Evolutionary conservation across 2,113 vertebrate species (phyloP).

Genomic region (Perca fluviatilis): DNA sequence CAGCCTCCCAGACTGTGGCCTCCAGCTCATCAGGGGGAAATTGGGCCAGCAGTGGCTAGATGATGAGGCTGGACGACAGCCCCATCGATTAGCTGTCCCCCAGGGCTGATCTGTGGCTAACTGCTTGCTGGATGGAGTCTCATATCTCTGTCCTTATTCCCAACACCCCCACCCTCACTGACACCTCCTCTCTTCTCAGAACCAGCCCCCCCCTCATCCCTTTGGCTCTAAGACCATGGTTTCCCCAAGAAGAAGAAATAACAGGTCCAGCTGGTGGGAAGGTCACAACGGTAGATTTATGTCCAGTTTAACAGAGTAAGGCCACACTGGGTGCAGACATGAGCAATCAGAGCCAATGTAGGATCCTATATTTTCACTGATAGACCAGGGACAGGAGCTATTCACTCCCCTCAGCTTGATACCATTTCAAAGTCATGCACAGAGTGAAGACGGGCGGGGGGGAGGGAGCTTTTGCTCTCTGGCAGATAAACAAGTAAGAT

Average conservation of each 20-base stretch:
- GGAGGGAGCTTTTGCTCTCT: constrained; percentile 7
- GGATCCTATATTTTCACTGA: constrained; percentile 59
- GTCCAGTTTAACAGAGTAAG: constrained; percentile 59
- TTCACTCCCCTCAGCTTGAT: constrained; percentile 43
- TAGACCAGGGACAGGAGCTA: constrained; percentile 41
- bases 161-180: constrained; percentile 33
- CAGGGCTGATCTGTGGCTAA: constrained; percentile 85
- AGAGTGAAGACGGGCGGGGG: constrained; percentile 10
- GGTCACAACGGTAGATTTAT: constrained; percentile 56
- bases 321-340: constrained; percentile 57
- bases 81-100: constrained; percentile 86
- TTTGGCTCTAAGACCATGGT: constrained; percentile 3
- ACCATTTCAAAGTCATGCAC: constrained; percentile 51
- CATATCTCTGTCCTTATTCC: constrained; percentile 67
- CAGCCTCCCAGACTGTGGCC: constrained; percentile 61
- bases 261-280: constrained; percentile 48
- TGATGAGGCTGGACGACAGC: constrained; percentile 85
- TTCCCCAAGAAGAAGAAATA: constrained; percentile 38
- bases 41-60: constrained; percentile 74
- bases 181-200: constrained; percentile 32
- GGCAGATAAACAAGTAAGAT: constrained; percentile 60
- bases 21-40: constrained; percentile 80
- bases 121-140: constrained; percentile 74
- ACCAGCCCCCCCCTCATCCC: constrained; percentile 6
- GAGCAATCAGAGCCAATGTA: constrained; percentile 54